phyloP scores from a whole-genome alignment of 2,113 vertebrate genomes.

The Aythya baeri region DNA sequence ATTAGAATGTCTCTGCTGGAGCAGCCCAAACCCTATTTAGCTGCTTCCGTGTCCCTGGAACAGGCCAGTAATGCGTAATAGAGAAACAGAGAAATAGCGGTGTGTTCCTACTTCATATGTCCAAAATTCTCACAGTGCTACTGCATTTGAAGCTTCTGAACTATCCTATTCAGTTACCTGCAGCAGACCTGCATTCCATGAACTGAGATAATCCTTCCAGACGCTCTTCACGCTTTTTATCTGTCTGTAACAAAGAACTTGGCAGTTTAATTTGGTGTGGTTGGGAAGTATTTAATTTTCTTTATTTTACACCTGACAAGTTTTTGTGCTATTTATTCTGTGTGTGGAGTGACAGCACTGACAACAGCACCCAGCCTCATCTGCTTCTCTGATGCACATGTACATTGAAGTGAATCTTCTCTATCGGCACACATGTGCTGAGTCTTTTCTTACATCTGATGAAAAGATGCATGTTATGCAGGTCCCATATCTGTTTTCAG shows the following conservation, averaged over 20 bases:
- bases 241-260: neutral
- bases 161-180: neutral
- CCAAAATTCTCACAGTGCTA: neutral
- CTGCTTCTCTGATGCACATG: neutral
- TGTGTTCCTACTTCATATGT: neutral
- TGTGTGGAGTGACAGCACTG: neutral
- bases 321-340: neutral
- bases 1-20: neutral
- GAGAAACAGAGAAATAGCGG: neutral
- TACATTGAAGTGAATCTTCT: neutral
- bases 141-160: neutral
- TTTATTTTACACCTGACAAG: neutral
- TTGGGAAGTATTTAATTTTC: neutral
- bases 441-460: neutral
- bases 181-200: neutral
- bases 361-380: neutral
- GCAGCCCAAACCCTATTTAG: neutral
- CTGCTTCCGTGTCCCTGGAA: neutral
- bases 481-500: neutral
- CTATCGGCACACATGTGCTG: neutral
- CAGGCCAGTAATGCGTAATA: neutral
- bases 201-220: neutral
- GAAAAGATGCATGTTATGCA: neutral
- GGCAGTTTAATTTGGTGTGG: neutral
- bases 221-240: rapidly evolving